Evolutionary conservation across 1,140 invertebrate species (phyloP).

Genomic region (Aphidius ervi): DNA sequence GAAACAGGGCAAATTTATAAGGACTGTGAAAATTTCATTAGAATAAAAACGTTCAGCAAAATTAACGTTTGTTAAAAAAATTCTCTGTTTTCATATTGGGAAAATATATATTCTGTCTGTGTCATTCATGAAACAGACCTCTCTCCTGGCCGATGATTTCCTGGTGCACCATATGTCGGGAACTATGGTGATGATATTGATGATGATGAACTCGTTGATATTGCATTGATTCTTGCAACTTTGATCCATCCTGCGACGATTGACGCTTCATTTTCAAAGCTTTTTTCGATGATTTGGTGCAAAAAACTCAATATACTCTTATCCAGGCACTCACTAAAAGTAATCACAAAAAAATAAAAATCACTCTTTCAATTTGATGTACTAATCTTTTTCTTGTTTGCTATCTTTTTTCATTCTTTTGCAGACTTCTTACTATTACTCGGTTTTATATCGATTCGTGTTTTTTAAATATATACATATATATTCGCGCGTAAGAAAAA

Average conservation of each 20-base stretch:
- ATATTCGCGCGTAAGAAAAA: not conserved
- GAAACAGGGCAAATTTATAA: no score
- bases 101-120: not conserved
- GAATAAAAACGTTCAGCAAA: no score
- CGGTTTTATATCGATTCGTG: conserved; percentile 18
- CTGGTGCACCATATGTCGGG: conserved; percentile 71
- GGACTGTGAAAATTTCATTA: no score
- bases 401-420: conserved; percentile 20
- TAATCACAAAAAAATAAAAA: conserved; percentile 13
- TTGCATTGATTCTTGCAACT: conserved; percentile 46
- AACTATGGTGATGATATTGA: conserved; percentile 69
- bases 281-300: conserved; percentile 23
- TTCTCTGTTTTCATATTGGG: no score
- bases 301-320: conserved; percentile 17
- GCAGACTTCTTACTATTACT: conserved; percentile 17
- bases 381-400: conserved; percentile 19
- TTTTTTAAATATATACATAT: conserved; percentile 22
- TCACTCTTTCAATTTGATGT: conserved; percentile 1
- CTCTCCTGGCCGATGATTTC: conserved; percentile 70
- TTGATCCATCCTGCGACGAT: conserved; percentile 42
- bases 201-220: conserved; percentile 48
- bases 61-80: no score
- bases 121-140: conserved; percentile 57
- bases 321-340: conserved; percentile 33
- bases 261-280: conserved; percentile 59